phyloP scores from a whole-genome alignment of 2,113 vertebrate species.

The Muscicapa adusta region DNA sequence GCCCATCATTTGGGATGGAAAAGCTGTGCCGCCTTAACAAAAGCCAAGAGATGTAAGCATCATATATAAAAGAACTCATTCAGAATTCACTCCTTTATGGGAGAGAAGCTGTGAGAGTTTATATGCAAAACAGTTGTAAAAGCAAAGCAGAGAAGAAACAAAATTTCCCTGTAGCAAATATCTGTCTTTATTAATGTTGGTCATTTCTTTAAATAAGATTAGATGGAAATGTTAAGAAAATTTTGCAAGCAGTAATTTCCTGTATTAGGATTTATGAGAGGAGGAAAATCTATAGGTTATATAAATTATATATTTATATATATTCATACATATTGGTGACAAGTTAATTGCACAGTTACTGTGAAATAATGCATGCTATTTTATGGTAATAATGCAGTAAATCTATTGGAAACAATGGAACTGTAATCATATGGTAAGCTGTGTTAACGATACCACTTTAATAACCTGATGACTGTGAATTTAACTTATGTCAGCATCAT shows the following conservation, averaged over 20 bases:
- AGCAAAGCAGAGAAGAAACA: neutral
- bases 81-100: neutral
- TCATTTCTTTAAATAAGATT: conserved; percentile 4
- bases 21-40: neutral
- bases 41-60: neutral
- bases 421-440: conserved; percentile 60
- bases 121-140: conserved; percentile 16
- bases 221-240: conserved; percentile 17
- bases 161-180: neutral
- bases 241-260: conserved; percentile 22
- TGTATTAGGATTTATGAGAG: conserved; percentile 39
- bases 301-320: conserved; percentile 61
- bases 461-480: conserved; percentile 46
- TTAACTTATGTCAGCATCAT: conserved; percentile 7
- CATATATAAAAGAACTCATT: conserved; percentile 1
- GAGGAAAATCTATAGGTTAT: conserved; percentile 52
- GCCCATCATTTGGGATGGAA: neutral
- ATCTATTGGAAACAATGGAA: conserved; percentile 62
- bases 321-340: conserved; percentile 47
- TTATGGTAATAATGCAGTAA: conserved; percentile 69
- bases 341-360: conserved; percentile 59
- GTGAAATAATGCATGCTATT: conserved; percentile 57
- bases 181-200: conserved; percentile 25
- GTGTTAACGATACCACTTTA: conserved; percentile 51
- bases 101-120: neutral